Evolutionary conservation across 2,113 vertebrate genomes (phyloP).

Genomic region (Bubo scandiacus): DNA sequence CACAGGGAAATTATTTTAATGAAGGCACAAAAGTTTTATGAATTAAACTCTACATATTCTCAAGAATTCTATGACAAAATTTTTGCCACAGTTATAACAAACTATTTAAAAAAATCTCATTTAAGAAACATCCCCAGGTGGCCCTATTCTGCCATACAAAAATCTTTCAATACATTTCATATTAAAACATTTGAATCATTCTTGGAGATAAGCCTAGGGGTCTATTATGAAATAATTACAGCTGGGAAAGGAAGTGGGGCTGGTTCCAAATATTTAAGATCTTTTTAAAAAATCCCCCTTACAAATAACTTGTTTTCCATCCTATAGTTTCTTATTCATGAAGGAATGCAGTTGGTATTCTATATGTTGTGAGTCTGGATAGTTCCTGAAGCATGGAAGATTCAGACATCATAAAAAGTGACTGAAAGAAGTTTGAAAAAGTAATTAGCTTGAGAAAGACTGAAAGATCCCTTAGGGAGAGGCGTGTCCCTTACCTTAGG

Average conservation of each 20-base stretch:
- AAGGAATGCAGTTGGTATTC: not conserved
- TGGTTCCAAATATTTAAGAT: not conserved
- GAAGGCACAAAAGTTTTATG: not conserved
- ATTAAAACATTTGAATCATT: slow-evolving; percentile 22
- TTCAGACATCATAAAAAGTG: not conserved
- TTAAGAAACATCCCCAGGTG: not conserved
- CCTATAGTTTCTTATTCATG: not conserved
- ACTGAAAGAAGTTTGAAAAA: not conserved
- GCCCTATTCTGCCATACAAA: not conserved
- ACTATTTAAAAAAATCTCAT: slow-evolving; percentile 3
- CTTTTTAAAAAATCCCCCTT: not conserved
- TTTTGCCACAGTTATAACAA: not conserved
- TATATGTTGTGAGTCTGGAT: not conserved
- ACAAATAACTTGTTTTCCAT: not conserved
- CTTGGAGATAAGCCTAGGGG: not conserved
- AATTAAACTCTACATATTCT: not conserved
- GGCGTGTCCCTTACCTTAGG: not conserved
- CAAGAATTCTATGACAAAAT: not conserved
- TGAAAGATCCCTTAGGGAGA: not conserved
- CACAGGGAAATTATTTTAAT: not conserved
- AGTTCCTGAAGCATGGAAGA: not conserved
- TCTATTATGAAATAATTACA: slow-evolving; percentile 11
- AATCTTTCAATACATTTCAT: not conserved
- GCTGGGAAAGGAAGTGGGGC: not conserved
- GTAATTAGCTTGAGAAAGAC: not conserved